phyloP scores from a whole-genome alignment of 2,797 vertebrate species.

The Zonotrichia albicollis region DNA sequence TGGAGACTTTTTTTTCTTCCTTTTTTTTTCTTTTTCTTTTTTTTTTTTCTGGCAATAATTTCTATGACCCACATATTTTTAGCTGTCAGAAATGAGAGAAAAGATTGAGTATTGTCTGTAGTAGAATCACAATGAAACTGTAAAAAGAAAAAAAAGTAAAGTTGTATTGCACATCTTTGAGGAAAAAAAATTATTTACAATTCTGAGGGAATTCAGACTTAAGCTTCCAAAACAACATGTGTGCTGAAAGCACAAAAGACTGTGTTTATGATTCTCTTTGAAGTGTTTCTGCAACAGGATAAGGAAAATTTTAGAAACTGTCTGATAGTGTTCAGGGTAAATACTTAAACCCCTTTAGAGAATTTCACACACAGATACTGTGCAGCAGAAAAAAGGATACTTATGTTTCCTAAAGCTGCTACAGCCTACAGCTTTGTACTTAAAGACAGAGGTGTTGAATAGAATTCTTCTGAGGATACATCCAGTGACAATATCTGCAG shows the following conservation, averaged over 20 bases:
- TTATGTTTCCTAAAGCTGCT: slow-evolving; percentile 92
- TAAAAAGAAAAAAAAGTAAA: not conserved
- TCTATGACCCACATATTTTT: slow-evolving; percentile 28
- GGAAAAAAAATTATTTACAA: slow-evolving; percentile 66
- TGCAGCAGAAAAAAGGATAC: slow-evolving; percentile 89
- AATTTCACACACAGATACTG: slow-evolving; percentile 96
- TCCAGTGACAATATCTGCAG: slow-evolving; percentile 87
- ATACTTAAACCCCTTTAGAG: slow-evolving; percentile 99
- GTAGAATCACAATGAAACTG: not conserved
- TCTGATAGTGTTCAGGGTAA: slow-evolving; percentile 98
- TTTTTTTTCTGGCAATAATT: not conserved
- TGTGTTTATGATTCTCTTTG: slow-evolving; percentile 98
- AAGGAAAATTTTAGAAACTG: slow-evolving; percentile 95
- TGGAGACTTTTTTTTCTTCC: not conserved
- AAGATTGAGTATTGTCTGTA: not conserved
- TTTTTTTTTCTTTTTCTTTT: not conserved
- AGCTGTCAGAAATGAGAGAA: not conserved
- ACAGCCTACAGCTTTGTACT: slow-evolving; percentile 90
- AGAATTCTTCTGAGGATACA: slow-evolving; percentile 92
- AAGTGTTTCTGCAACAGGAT: slow-evolving; percentile 96
- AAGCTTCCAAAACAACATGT: slow-evolving; percentile 79
- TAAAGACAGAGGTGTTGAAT: slow-evolving; percentile 93
- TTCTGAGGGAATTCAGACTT: slow-evolving; percentile 76
- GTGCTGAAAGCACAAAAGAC: slow-evolving; percentile 83
- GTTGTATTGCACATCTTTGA: slow-evolving; percentile 52